phyloP scores from a whole-genome alignment of 2,113 vertebrate species.

The Otocyon megalotis region DNA sequence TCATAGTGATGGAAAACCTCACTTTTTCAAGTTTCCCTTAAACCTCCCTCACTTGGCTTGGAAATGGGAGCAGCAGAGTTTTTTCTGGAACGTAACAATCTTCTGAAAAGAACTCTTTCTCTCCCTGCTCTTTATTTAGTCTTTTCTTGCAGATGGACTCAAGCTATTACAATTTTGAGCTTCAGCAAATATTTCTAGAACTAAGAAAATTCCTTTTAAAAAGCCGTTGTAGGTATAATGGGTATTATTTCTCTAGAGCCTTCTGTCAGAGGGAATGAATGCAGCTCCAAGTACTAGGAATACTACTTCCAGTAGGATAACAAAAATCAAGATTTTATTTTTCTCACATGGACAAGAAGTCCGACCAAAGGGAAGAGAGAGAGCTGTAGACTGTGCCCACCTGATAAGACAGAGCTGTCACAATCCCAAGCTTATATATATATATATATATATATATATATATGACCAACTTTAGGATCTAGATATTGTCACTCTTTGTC shows the following conservation, averaged over 20 bases:
- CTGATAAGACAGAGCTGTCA: not conserved
- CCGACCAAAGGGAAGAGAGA: too few species aligned
- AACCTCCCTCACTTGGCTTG: not conserved
- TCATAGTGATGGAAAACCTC: not conserved
- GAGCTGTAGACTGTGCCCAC: not conserved
- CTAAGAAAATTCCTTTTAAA: not conserved
- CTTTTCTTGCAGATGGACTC: not conserved
- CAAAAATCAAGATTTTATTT: not conserved
- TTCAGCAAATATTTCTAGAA: not conserved
- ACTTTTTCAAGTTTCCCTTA: not conserved
- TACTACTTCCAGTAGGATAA: not conserved
- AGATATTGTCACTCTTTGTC: not conserved
- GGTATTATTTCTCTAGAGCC: not conserved
- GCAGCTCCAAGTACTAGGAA: not conserved
- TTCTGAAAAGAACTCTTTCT: not conserved
- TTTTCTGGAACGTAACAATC: not conserved
- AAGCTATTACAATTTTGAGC: not conserved
- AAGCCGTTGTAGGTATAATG: not conserved
- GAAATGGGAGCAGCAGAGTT: not conserved
- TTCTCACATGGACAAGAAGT: not conserved
- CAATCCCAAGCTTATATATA: not conserved
- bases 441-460: too few species aligned
- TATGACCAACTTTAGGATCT: not conserved
- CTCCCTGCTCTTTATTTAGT: not conserved
- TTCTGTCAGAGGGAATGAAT: not conserved